Evolutionary conservation across 2,888 invertebrate genomes (phyloP), one percentile per base, ranked within the genome.

Genomic region (Glyphotaelius pellucidus): DNA sequence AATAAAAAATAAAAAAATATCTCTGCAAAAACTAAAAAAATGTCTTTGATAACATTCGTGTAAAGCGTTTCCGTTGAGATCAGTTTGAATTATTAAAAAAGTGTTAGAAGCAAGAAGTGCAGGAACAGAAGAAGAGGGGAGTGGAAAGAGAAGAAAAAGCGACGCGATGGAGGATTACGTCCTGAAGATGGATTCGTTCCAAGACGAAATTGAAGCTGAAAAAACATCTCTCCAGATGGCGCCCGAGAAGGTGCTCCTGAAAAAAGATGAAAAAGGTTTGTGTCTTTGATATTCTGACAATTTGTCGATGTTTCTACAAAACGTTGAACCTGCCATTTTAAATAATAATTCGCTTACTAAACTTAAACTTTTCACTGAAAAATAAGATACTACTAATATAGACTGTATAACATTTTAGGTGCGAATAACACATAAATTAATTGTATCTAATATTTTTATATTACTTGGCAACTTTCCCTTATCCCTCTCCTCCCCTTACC

Each of bases 241-340:
- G 80, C 90, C 91, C 35, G 92, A 91, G 87, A 35, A 30, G 86
- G 83, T 47, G 32, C 47, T 67, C 80, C 79, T 38, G 92, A 92
- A 91, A 91, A 93, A 92, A 87, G 93, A 92, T 30, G 93, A 93
- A 35, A 92, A 81, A 93, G 93, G 93, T 93, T 92, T 90, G 92
- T 30, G 87, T 92, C 87, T 87, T 84, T 30, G 86, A 89, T 90
- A 91, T 38, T 38, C 35, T 11, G 35, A 35, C 35, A 35, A 35
- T 35, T 25, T 35, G 4, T 35, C 32, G 83, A 2, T 9, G 35
- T 38, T 19, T 35, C 25, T 35, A 1, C 25, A 83, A 0, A 83
- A 83, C 83, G 83, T 83, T 35, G 35, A 25, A 83, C 9, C 7
- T n/a, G 67, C 67, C 9, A 67, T 25, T 67, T 52, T 67, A 42